A percentile compares a stretch with the other conserved stretches of the same genome.
Evolutionary conservation across 2,797 vertebrate genomes (phyloP).

Genomic region (Smutsia gigantea): DNA sequence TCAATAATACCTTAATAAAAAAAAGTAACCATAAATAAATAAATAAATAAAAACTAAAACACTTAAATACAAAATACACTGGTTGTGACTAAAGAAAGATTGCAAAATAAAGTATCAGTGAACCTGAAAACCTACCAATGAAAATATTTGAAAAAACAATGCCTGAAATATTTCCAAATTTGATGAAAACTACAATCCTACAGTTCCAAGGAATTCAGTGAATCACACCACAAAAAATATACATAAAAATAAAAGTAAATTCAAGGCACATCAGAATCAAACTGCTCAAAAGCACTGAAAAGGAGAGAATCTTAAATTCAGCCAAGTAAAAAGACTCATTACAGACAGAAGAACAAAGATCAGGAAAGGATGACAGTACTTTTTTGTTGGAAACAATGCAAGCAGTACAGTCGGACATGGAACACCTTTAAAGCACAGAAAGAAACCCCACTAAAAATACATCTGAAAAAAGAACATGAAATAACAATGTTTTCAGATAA

Average conservation of each 20-base stretch:
- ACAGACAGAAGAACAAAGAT: background rate
- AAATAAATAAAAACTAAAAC: background rate
- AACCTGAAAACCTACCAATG: background rate
- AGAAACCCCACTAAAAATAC: background rate
- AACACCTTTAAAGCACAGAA: background rate
- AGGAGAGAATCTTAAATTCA: background rate
- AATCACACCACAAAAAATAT: background rate
- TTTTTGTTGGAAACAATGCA: background rate
- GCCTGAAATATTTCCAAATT: background rate
- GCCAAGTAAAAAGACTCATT: background rate
- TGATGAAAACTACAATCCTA: background rate
- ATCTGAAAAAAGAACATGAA: constrained; percentile 15
- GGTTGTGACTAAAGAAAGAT: background rate
- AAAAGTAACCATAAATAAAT: background rate
- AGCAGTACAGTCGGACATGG: background rate
- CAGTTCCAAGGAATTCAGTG: background rate
- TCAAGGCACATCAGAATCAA: background rate
- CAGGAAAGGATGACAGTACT: background rate
- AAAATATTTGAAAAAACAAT: background rate
- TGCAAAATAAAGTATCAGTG: background rate
- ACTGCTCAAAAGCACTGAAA: background rate
- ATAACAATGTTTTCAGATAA: background rate
- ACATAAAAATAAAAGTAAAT: background rate
- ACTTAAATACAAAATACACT: background rate
- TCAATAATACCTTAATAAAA: background rate